These are phyloP conservation scores for Clostera curtula DNA, from an alignment of 2,888 invertebrate genomes.

Conservation along the genomic window DNA sequence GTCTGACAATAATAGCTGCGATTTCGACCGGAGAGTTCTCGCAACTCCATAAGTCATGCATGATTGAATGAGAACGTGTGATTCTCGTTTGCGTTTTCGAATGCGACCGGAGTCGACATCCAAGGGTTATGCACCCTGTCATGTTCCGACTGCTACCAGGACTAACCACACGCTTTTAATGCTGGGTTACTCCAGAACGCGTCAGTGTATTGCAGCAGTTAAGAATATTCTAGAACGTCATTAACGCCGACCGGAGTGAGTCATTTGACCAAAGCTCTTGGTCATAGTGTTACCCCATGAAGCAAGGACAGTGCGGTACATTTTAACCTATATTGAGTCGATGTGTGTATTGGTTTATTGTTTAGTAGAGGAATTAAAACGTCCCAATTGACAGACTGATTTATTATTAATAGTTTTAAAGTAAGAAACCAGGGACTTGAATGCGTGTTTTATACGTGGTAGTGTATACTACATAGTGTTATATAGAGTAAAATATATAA, in stretches of 20 bases:
- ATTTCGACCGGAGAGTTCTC: too few relatives aligned
- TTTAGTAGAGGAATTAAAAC: conserved; percentile 72
- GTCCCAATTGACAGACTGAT: conserved; percentile 75
- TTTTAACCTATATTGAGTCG: conserved; percentile 49
- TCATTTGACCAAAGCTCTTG: conserved; percentile 7
- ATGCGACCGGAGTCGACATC: too few relatives aligned
- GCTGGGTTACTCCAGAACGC: too few relatives aligned
- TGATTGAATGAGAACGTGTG: too few relatives aligned
- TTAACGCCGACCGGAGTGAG: conserved; percentile 13
- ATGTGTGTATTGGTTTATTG: conserved; percentile 65
- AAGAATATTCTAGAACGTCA: too few relatives aligned
- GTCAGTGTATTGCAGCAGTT: too few relatives aligned
- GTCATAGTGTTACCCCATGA: conserved; percentile 15
- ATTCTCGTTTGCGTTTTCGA: too few relatives aligned
- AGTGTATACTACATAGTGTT: conserved; percentile 68
- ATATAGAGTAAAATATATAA: conserved; percentile 66
- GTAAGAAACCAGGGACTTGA: conserved; percentile 68
- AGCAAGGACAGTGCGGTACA: conserved; percentile 39
- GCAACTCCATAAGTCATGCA: too few relatives aligned
- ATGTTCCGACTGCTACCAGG: too few relatives aligned
- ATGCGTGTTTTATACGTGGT: conserved; percentile 73
- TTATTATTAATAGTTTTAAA: conserved; percentile 65
- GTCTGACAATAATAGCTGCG: too few relatives aligned
- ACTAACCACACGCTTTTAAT: too few relatives aligned
- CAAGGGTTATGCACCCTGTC: too few relatives aligned